A percentile compares a stretch with the other conserved stretches of the same genome.
These are phyloP conservation scores for Vanessa atalanta DNA, from an alignment of 1,140 invertebrate genomes.

Conservation along the genomic window DNA sequence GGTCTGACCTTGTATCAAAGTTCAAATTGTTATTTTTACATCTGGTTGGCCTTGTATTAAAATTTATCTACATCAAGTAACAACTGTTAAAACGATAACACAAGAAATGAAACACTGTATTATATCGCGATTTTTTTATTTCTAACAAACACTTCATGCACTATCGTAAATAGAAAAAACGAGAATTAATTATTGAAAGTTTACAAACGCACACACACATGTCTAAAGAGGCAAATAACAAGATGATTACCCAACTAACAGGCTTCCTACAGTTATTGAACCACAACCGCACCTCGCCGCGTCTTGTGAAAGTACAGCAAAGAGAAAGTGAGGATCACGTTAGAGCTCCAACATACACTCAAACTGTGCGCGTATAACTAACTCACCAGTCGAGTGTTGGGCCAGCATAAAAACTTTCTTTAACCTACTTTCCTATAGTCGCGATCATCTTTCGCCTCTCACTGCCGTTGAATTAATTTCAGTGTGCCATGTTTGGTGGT, in stretches of 20 bases:
- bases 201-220: conserved; percentile 20
- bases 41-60: conserved; percentile 26
- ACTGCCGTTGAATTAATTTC: conserved; percentile 61
- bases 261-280: conserved; percentile 66
- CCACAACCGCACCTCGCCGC: conserved; percentile 68
- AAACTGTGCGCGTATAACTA: conserved; percentile 64
- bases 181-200: conserved; percentile 22
- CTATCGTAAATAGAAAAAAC: neutral
- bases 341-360: conserved; percentile 63
- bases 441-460: conserved; percentile 73
- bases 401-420: conserved; percentile 78
- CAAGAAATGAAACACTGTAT: conserved; percentile 12
- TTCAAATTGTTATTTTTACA: conserved; percentile 37
- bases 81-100: neutral
- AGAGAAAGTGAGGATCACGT: conserved; percentile 78
- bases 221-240: conserved; percentile 40
- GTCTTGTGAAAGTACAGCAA: conserved; percentile 78
- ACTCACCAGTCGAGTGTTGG: conserved; percentile 65
- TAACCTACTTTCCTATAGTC: conserved; percentile 77
- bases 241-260: conserved; percentile 61
- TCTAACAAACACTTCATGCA: conserved; percentile 3
- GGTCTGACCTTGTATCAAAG: conserved; percentile 40
- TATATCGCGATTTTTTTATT: conserved; percentile 11
- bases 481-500: conserved; percentile 71
- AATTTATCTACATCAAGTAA: conserved; percentile 10